Conservation (phyloP, 92 coral and sea anemone species). For the Hydrozoanthus gracilis region DNA sequence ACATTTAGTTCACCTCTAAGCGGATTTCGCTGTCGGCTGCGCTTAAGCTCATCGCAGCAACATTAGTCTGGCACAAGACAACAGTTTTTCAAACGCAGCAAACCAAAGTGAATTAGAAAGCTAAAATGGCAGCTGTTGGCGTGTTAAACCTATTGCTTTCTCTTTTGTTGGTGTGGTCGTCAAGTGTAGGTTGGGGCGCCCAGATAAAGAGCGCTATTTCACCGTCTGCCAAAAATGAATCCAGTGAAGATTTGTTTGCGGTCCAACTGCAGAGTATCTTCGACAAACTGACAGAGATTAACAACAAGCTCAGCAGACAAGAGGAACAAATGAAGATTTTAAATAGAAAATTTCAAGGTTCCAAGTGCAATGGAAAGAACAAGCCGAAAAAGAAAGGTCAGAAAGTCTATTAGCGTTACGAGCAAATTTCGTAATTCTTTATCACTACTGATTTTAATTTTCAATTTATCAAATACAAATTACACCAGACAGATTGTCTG, state of each 20-base stretch:
- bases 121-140: constrained; percentile 18
- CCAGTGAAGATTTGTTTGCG: neutral
- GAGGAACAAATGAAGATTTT: constrained; percentile 33
- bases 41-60: neutral
- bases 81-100: neutral
- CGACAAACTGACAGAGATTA: constrained; percentile 12
- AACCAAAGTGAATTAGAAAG: neutral
- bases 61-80: neutral
- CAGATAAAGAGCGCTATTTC: neutral
- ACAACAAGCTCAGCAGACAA: constrained; percentile 14
- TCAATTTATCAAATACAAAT: no score
- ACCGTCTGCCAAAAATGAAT: neutral
- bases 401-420: neutral
- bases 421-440: no score
- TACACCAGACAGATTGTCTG: no score
- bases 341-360: constrained; percentile 18
- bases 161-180: neutral
- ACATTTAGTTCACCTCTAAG: neutral
- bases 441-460: no score
- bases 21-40: neutral
- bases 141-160: neutral
- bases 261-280: constrained; percentile 19
- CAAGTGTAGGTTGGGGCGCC: neutral
- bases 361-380: constrained; percentile 14
- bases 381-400: constrained; percentile 19